These are phyloP conservation scores for Himalopsyche kuldschensis DNA, from an alignment of 2,888 invertebrate genomes.

Conservation along the genomic window DNA sequence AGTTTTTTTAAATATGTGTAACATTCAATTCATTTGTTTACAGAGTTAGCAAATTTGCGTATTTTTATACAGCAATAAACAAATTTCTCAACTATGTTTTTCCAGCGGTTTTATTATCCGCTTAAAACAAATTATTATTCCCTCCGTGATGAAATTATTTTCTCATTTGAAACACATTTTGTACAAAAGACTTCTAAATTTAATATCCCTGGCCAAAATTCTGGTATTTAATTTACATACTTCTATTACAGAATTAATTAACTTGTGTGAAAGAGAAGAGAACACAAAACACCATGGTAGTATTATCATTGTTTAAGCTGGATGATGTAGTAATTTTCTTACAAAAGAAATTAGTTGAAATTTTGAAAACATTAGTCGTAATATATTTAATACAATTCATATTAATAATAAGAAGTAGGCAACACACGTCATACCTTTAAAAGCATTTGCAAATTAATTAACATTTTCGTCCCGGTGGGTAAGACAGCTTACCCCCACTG, in stretches of 20 bases:
- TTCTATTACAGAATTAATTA: not conserved
- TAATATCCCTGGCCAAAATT: not conserved
- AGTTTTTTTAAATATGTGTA: too few species aligned
- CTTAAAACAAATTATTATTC: not conserved
- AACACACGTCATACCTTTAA: too few species aligned
- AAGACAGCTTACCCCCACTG: too few species aligned
- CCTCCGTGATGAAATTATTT: not conserved
- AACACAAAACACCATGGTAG: not conserved
- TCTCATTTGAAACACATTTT: not conserved
- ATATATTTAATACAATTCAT: too few species aligned
- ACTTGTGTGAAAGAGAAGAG: not conserved
- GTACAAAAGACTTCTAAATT: not conserved
- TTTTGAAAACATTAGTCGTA: too few species aligned
- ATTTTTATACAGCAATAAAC: not conserved
- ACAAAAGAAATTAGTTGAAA: too few species aligned
- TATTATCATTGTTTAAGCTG: not conserved
- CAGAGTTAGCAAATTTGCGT: too few species aligned
- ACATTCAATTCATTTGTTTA: too few species aligned
- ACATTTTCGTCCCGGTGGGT: too few species aligned
- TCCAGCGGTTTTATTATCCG: not conserved
- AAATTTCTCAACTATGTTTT: not conserved
- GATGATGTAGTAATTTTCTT: too few species aligned
- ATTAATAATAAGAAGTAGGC: too few species aligned
- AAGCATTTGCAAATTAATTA: too few species aligned
- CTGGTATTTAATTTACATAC: not conserved